Conservation (phyloP, 2,113 vertebrate species). For the Carassius auratus region DNA sequence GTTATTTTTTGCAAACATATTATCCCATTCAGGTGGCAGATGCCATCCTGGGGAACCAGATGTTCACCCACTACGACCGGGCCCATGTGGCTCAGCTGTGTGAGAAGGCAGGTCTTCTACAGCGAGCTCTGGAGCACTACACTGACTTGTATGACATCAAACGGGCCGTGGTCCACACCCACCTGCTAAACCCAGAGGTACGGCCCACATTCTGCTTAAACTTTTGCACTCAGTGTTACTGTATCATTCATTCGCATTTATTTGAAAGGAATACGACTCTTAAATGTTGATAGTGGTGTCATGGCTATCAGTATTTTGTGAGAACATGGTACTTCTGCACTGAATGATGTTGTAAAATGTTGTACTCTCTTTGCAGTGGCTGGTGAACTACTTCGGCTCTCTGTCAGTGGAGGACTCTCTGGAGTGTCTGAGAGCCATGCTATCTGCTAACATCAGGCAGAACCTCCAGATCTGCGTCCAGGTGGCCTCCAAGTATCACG, state of each 20-base stretch:
- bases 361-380: slow-evolving; percentile 79
- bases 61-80: slow-evolving; percentile 99
- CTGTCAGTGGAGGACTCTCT: slow-evolving; percentile 97
- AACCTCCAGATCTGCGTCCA: slow-evolving; percentile 99
- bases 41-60: slow-evolving; percentile 98
- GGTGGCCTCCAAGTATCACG: slow-evolving; percentile 97
- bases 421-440: slow-evolving; percentile 96
- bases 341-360: not conserved
- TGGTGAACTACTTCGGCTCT: slow-evolving; percentile 98
- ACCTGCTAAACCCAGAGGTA: slow-evolving; percentile 98
- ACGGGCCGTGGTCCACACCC: slow-evolving; percentile 95
- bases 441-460: slow-evolving; percentile 72
- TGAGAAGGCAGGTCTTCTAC: slow-evolving; percentile 95
- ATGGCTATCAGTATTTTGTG: too few species aligned
- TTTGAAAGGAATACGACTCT: not conserved
- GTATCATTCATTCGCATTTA: not conserved
- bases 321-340: too few species aligned
- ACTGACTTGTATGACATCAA: slow-evolving; percentile 98
- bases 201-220: not conserved
- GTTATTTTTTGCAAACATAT: not conserved
- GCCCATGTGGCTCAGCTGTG: slow-evolving; percentile 97
- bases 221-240: not conserved
- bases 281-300: not conserved
- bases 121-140: slow-evolving; percentile 96
- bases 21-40: slow-evolving; percentile 86